phyloP scores from a whole-genome alignment of 2,888 invertebrate species.

The Metopia argyrocephala region DNA sequence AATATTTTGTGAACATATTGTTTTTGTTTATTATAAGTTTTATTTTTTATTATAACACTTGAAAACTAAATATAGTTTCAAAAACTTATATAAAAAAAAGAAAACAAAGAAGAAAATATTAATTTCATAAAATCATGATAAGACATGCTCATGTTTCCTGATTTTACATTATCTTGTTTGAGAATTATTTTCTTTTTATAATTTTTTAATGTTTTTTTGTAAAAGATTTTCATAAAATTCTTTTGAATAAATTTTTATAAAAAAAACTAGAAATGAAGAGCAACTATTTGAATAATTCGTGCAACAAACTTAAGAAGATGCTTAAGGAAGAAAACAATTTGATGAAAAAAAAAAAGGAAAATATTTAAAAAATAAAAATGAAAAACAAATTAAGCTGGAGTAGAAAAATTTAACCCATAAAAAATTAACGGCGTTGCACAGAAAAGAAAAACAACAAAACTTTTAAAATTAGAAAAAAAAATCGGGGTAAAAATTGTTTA shows the following conservation, averaged over 20 bases:
- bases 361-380: background rate
- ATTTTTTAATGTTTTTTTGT: conserved; percentile 6
- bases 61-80: conserved; percentile 50
- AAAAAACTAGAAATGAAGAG: background rate
- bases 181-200: background rate
- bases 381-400: background rate
- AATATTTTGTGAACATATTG: conserved; percentile 40
- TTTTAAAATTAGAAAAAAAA: background rate
- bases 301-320: conserved; percentile 28
- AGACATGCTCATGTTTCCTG: conserved; percentile 21
- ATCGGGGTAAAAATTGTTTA: background rate
- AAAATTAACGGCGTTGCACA: conserved; percentile 1
- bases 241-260: conserved; percentile 21
- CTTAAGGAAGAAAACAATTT: background rate
- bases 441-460: background rate
- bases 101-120: background rate
- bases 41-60: conserved; percentile 44
- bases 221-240: conserved; percentile 43
- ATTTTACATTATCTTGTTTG: conserved; percentile 21
- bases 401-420: conserved; percentile 24
- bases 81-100: conserved; percentile 39
- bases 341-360: background rate
- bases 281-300: conserved; percentile 32
- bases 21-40: conserved; percentile 36
- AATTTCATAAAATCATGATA: conserved; percentile 14